These are phyloP conservation scores for Nezara viridula DNA, from an alignment of 2,888 invertebrate species.

Conservation along the genomic window DNA sequence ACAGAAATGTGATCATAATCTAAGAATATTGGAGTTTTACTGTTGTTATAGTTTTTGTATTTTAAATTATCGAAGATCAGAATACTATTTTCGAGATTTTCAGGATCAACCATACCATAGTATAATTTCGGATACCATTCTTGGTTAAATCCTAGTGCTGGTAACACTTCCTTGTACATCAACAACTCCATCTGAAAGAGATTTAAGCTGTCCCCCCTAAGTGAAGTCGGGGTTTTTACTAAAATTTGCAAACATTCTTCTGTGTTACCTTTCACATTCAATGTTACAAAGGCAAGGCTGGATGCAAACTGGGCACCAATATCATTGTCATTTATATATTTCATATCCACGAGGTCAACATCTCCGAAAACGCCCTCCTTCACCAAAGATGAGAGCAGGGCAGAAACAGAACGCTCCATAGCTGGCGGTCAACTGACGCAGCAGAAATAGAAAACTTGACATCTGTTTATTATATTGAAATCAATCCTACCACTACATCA, in stretches of 20 bases:
- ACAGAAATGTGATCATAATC: constrained; percentile 67
- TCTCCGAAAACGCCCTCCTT: constrained; percentile 59
- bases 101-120: constrained; percentile 60
- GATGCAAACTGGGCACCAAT: constrained; percentile 64
- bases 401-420: constrained; percentile 8
- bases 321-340: constrained; percentile 13
- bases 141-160: constrained; percentile 57
- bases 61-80: constrained; percentile 67
- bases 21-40: constrained; percentile 66
- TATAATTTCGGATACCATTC: constrained; percentile 63
- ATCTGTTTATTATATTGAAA: neutral
- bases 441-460: neutral
- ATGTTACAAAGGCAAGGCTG: constrained; percentile 61
- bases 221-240: neutral
- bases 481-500: neutral
- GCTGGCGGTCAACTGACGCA: neutral
- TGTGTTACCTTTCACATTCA: neutral
- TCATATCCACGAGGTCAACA: constrained; percentile 52
- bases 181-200: constrained; percentile 64
- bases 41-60: constrained; percentile 65
- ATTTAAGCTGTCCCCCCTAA: constrained; percentile 42
- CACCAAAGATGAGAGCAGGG: constrained; percentile 41
- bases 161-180: constrained; percentile 64
- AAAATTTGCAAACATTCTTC: neutral
- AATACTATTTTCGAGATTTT: constrained; percentile 54